A percentile compares a stretch with the other conserved stretches of the same genome.
phyloP scores from a whole-genome alignment of 2,113 vertebrate species.

The Hypocryptadius cinnamomeus region DNA sequence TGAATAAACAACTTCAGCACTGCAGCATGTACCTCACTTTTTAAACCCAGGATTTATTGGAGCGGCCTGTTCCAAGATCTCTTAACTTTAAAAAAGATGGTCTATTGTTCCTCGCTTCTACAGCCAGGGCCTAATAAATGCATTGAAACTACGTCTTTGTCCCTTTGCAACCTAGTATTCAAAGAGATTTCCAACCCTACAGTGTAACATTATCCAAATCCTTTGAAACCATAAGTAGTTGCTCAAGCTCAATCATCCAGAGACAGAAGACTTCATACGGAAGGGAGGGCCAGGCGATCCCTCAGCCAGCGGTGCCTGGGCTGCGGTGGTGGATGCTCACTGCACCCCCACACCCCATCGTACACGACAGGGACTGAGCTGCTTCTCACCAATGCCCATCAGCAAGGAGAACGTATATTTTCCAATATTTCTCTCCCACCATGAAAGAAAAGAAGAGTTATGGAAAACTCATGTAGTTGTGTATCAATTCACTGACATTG shows the following conservation, averaged over 20 bases:
- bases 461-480: neutral
- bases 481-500: conserved; percentile 31
- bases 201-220: conserved; percentile 63
- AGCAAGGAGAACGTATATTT: conserved; percentile 7
- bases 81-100: conserved; percentile 78
- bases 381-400: neutral
- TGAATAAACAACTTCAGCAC: conserved; percentile 91
- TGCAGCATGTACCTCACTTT: conserved; percentile 67
- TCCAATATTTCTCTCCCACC: neutral
- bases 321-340: neutral
- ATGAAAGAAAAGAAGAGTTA: neutral
- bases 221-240: conserved; percentile 67
- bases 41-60: conserved; percentile 72
- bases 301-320: neutral
- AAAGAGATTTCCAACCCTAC: conserved; percentile 59
- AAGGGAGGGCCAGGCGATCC: conserved; percentile 21
- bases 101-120: conserved; percentile 64
- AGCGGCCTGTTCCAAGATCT: conserved; percentile 73
- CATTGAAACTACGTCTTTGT: conserved; percentile 50
- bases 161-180: conserved; percentile 47
- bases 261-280: conserved; percentile 20
- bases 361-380: neutral
- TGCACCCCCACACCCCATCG: neutral
- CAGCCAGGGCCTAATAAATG: conserved; percentile 72
- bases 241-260: conserved; percentile 54